phyloP scores from a whole-genome alignment of 2,113 vertebrate species.

The Chelonoidis abingdonii region DNA sequence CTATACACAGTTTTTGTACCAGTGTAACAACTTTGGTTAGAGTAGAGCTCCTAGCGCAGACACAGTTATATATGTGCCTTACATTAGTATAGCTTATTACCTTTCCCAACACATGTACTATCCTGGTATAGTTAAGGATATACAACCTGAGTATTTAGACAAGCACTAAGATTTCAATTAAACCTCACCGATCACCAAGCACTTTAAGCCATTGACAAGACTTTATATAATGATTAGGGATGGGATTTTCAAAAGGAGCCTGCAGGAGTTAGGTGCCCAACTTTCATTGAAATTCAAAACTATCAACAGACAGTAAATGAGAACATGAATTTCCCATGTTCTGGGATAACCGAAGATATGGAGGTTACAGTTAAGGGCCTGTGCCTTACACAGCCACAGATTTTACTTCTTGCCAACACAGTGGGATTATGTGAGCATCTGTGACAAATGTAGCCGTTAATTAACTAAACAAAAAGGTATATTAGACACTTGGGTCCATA shows the following conservation, averaged over 20 bases:
- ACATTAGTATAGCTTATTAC: background rate
- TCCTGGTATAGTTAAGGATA: background rate
- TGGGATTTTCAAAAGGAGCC: background rate
- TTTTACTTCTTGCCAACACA: background rate
- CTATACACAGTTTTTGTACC: background rate
- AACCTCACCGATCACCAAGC: background rate
- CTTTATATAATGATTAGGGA: background rate
- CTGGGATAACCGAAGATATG: background rate
- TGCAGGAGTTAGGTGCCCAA: background rate
- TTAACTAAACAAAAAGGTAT: background rate
- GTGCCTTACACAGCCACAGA: background rate
- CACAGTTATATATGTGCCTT: background rate
- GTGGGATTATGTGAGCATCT: background rate
- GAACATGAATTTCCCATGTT: background rate
- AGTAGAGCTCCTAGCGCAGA: background rate
- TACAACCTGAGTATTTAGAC: background rate
- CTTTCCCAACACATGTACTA: background rate
- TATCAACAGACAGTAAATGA: background rate
- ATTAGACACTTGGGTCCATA: background rate
- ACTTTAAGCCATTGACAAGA: background rate
- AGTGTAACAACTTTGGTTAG: background rate
- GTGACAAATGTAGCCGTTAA: background rate
- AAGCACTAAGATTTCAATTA: background rate
- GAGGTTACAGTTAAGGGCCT: rapidly evolving
- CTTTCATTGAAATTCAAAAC: background rate